These are phyloP conservation scores for Montipora cactus DNA, from an alignment of 64 coral and sea anemone species.

Conservation along the genomic window DNA sequence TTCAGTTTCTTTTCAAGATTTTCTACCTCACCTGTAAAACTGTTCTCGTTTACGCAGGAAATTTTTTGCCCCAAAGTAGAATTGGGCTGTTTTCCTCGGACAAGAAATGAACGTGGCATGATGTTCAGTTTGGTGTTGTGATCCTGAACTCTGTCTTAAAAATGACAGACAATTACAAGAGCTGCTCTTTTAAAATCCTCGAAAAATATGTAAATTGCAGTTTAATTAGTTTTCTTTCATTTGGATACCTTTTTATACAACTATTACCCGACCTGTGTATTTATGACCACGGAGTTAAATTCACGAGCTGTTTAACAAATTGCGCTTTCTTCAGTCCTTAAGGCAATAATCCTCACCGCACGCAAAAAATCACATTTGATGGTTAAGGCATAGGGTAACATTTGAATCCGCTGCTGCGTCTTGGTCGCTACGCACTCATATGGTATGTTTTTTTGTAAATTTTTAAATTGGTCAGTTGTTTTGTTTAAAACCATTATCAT, in stretches of 20 bases:
- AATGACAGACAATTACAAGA: conserved; percentile 58
- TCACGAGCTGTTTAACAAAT: not conserved
- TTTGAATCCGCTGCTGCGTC: not conserved
- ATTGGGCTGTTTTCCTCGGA: conserved; percentile 19
- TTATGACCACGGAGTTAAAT: not conserved
- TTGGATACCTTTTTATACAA: conserved; percentile 34
- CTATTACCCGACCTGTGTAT: not conserved
- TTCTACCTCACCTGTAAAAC: conserved; percentile 19
- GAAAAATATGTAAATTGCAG: conserved; percentile 55
- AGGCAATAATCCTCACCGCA: not conserved
- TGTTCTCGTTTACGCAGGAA: not conserved
- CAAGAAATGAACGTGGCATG: conserved; percentile 51
- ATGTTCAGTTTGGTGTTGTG: not conserved
- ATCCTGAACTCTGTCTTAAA: conserved; percentile 14
- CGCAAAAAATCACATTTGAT: not conserved
- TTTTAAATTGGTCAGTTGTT: conserved; percentile 54
- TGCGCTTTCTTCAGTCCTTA: not conserved
- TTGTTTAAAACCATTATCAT: conserved; percentile 50
- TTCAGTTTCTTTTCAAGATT: not conserved
- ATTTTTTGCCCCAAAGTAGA: not conserved
- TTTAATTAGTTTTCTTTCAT: conserved; percentile 54
- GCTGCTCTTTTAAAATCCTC: conserved; percentile 49
- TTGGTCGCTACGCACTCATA: not conserved
- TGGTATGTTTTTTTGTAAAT: conserved; percentile 41
- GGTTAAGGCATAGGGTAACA: not conserved